Percentiles rank a stretch among this genome's conserved stretches.
phyloP scores from a whole-genome alignment of 2,888 invertebrate species.

The Cerastis leucographa region DNA sequence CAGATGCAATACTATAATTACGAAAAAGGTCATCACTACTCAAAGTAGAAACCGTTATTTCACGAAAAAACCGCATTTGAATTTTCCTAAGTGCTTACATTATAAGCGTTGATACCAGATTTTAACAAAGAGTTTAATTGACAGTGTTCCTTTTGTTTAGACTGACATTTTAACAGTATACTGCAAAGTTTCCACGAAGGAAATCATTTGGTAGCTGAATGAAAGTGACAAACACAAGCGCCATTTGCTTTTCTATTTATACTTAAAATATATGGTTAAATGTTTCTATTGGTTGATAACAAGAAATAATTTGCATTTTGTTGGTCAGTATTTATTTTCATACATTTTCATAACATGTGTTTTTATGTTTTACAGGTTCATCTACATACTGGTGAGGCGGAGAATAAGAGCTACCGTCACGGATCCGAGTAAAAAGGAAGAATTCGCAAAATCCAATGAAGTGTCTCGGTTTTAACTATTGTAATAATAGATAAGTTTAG shows the following conservation, averaged over 20 bases:
- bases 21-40: not conserved
- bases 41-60: not conserved
- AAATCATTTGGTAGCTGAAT: not conserved
- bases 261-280: not conserved
- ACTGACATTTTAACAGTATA: not conserved
- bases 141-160: not conserved
- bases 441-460: slow-evolving; percentile 82
- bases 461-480: slow-evolving; percentile 79
- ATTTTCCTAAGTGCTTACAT: no score
- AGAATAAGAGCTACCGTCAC: slow-evolving; percentile 71
- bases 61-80: not conserved
- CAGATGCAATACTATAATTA: not conserved
- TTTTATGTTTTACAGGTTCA: slow-evolving; percentile 74
- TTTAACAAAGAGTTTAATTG: no score
- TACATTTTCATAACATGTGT: not conserved
- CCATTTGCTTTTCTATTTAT: not conserved
- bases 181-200: not conserved
- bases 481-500: slow-evolving; percentile 13
- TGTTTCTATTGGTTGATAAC: not conserved
- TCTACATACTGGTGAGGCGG: slow-evolving; percentile 78
- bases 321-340: not conserved
- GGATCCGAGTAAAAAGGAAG: slow-evolving; percentile 78
- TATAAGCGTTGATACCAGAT: no score
- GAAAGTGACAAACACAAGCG: not conserved
- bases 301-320: not conserved